phyloP scores from a whole-genome alignment of 30 jellyfish, hydroid and myxozoan genomes.

The Aurelia aurita region DNA sequence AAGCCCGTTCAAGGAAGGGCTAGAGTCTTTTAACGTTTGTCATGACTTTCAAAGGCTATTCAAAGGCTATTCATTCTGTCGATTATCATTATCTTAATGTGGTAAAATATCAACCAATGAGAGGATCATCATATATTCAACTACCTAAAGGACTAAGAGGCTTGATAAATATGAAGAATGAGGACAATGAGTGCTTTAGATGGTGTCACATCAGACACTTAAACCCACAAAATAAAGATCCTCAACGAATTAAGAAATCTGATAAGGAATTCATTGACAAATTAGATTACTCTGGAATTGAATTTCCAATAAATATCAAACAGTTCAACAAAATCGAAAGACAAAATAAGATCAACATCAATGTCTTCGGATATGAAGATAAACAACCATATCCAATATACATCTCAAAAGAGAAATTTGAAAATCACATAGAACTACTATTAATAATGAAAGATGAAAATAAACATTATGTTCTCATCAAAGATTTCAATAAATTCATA shows the following conservation, averaged over 20 bases:
- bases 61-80: too few species aligned
- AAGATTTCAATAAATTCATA: constrained; percentile 21
- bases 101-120: constrained; percentile 35
- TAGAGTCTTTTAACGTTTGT: too few species aligned
- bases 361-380: constrained; percentile 58
- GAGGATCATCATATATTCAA: constrained; percentile 47
- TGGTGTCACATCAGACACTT: constrained; percentile 30
- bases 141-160: constrained; percentile 55
- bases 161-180: constrained; percentile 15
- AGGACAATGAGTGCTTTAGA: constrained; percentile 24
- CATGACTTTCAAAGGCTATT: too few species aligned
- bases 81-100: constrained; percentile 5
- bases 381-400: constrained; percentile 39
- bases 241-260: constrained; percentile 42
- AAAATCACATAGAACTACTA: constrained; percentile 27
- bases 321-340: constrained; percentile 34
- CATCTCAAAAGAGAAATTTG: constrained; percentile 33
- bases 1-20: too few species aligned
- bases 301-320: constrained; percentile 45
- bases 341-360: constrained; percentile 35
- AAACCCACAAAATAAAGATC: constrained; percentile 45
- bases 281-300: constrained; percentile 60
- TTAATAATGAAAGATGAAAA: constrained; percentile 47
- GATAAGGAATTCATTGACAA: constrained; percentile 38
- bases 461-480: constrained; percentile 47